phyloP scores from a whole-genome alignment of 1,140 invertebrate genomes.

The Luehdorfia chinensis region DNA sequence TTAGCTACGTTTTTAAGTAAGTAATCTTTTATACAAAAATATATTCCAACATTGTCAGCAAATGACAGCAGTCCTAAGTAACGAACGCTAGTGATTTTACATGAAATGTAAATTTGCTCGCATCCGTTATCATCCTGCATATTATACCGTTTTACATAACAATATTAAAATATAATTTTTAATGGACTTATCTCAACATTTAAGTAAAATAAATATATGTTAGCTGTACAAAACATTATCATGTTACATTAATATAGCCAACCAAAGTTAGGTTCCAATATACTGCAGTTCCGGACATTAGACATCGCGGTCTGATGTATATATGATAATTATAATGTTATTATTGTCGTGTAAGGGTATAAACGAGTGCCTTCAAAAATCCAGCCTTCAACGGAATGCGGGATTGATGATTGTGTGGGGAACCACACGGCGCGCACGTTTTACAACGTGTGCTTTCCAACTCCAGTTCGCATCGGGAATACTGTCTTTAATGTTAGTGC shows the following conservation, averaged over 20 bases:
- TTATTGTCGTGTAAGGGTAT: constrained; percentile 62
- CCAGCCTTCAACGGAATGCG: constrained; percentile 69
- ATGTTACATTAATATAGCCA: constrained; percentile 35
- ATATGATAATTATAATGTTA: constrained; percentile 40
- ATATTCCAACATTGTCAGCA: neutral
- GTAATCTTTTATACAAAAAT: neutral
- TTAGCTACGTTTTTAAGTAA: too few relatives aligned
- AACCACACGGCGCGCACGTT: constrained; percentile 34
- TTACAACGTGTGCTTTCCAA: too few relatives aligned
- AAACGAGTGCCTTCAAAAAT: constrained; percentile 74
- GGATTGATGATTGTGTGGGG: constrained; percentile 63
- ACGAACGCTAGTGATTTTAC: constrained; percentile 8
- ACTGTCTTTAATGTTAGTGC: too few relatives aligned
- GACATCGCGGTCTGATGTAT: constrained; percentile 25
- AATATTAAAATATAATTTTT: constrained; percentile 16
- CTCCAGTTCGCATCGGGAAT: constrained; percentile 9
- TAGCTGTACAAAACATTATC: constrained; percentile 38
- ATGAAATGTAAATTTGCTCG: too few relatives aligned
- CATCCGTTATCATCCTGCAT: too few relatives aligned
- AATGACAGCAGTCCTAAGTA: neutral
- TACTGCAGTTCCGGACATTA: constrained; percentile 42
- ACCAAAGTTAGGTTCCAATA: too few relatives aligned
- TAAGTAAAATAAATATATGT: constrained; percentile 49
- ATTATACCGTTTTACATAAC: constrained; percentile 17
- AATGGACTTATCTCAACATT: constrained; percentile 23